Conservation (phyloP, 2,113 vertebrate genomes). For the Nothoprocta pentlandii region DNA sequence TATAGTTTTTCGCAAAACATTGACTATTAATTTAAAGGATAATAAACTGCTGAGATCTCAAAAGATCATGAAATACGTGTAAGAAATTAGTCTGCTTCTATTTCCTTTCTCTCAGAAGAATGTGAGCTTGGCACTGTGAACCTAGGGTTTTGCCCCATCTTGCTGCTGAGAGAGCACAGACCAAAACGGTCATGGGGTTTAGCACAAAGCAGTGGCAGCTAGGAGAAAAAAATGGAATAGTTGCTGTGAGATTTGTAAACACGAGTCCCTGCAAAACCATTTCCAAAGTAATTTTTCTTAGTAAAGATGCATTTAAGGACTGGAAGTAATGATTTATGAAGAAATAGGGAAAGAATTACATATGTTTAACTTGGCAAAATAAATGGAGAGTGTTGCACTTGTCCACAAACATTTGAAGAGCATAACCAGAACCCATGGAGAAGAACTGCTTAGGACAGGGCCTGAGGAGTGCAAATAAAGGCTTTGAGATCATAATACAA, state of each 20-base stretch:
- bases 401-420: slow-evolving; percentile 57
- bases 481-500: slow-evolving; percentile 75
- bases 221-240: background rate
- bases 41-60: background rate
- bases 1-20: slow-evolving; percentile 8
- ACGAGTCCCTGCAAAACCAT: background rate
- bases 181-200: background rate
- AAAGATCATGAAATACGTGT: background rate
- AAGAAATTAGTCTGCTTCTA: background rate
- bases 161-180: background rate
- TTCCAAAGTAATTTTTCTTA: slow-evolving; percentile 41
- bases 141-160: background rate
- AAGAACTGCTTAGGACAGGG: slow-evolving; percentile 70
- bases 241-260: slow-evolving; percentile 22
- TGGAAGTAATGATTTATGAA: slow-evolving; percentile 50
- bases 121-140: background rate
- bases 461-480: slow-evolving; percentile 70
- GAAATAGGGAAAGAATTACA: slow-evolving; percentile 67
- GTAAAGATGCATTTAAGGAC: slow-evolving; percentile 25
- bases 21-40: background rate
- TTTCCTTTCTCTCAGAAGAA: background rate
- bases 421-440: slow-evolving; percentile 57
- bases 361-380: slow-evolving; percentile 44
- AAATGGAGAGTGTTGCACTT: slow-evolving; percentile 47
- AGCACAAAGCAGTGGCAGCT: background rate